Evolutionary conservation across 2,888 invertebrate species (phyloP), one percentile per base, ranked within the genome.

Genomic region (Pycnomerus fuliginosus): DNA sequence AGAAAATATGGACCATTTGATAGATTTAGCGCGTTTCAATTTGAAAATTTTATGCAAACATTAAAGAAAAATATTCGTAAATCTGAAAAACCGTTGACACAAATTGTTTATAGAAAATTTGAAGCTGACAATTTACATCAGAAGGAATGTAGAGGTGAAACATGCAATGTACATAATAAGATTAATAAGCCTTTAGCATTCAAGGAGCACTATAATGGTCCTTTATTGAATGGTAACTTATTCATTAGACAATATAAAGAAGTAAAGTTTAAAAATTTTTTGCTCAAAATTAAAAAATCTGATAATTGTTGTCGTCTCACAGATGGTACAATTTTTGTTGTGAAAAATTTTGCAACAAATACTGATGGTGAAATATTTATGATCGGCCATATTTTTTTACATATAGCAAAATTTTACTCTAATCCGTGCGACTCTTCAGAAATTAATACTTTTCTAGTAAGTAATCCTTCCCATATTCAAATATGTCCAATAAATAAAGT

Each of bases 41-140:
- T 28, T 12, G 28, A 28, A 12, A 28, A 28, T 12, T 28, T 14
- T 12, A 28, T 28, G 28, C 28, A 28, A 12, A 7, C n/a, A 14
- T 7, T 28, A 28, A 28, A 28, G 15, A 3, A n/a, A n/a, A 5
- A 20, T 20, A 20, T 20, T 20, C 20, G 20, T 20, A 20, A 20
- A 20, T 4, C 5, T 20, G 20, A 20, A 5, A 20, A 8, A 20
- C 20, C 20, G 8, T 20, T 20, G 20, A 5, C 20, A 20, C 20
- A 20, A 20, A 20, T 20, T 20, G 20, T 20, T 20, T 20, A 20
- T 20, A 20, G 20, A 20, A 20, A 20, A 20, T 20, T 20, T 20
- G 20, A 20, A 20, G 20, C 4, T 5, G 20, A 20, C 8, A 8
- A 20, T 11, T 12, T 13, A 20, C 5, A 5, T 8, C 4, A 20